Percentiles rank a stretch among this genome's conserved stretches.
Evolutionary conservation across 1,140 invertebrate species (phyloP).

Genomic region (Ooceraea biroi): DNA sequence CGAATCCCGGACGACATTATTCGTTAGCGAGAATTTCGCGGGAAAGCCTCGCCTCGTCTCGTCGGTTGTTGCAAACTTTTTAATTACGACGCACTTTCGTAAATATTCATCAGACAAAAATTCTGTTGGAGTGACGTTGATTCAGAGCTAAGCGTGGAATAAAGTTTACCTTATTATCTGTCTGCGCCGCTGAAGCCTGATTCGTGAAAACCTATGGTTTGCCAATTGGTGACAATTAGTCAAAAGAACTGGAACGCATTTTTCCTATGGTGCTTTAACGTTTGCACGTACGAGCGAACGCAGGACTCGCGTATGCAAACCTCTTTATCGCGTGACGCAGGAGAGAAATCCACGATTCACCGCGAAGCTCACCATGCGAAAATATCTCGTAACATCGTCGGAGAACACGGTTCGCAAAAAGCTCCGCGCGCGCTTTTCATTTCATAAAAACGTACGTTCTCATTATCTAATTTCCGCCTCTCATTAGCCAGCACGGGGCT

Average conservation of each 20-base stretch:
- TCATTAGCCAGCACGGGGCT: slow-evolving; percentile 40
- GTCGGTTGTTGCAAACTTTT: slow-evolving; percentile 38
- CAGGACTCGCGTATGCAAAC: slow-evolving; percentile 1
- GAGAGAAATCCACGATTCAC: slow-evolving; percentile 37
- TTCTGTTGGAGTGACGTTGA: not conserved
- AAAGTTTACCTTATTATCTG: too few relatives aligned
- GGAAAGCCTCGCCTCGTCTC: too few relatives aligned
- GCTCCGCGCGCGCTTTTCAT: slow-evolving; percentile 27
- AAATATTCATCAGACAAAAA: slow-evolving; percentile 24
- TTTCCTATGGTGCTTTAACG: not conserved
- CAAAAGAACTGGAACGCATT: not conserved
- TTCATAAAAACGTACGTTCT: slow-evolving; percentile 48
- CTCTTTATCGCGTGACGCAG: not conserved
- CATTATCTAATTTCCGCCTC: slow-evolving; percentile 56
- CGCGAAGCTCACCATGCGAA: slow-evolving; percentile 10
- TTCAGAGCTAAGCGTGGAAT: not conserved
- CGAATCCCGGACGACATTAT: not conserved
- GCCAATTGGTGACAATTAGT: not conserved
- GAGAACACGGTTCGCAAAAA: slow-evolving; percentile 4
- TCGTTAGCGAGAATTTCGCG: not conserved
- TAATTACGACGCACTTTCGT: slow-evolving; percentile 35
- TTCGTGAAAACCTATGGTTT: not conserved
- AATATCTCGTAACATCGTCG: slow-evolving; percentile 27
- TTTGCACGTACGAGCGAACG: slow-evolving; percentile 15
- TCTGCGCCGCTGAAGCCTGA: not conserved